A percentile compares a stretch with the other conserved stretches of the same genome.
These are phyloP conservation scores for Heteractis magnifica DNA, from an alignment of 92 coral and sea anemone genomes.

Conservation along the genomic window DNA sequence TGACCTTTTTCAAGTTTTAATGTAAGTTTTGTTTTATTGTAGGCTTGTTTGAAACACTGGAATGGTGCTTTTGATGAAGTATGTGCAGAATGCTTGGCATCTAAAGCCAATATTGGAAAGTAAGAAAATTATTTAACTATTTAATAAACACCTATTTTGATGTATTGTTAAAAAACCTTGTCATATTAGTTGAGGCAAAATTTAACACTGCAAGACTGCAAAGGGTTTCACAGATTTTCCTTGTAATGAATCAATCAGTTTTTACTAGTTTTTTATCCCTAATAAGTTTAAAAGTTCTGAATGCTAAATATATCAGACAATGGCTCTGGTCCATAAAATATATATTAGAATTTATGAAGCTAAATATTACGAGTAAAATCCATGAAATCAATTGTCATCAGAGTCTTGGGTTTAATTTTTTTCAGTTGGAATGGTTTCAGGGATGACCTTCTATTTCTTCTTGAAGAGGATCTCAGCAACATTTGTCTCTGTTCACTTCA, in stretches of 20 bases:
- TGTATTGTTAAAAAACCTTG: not conserved
- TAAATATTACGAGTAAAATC: not conserved
- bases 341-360: not conserved
- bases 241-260: too few relatives aligned
- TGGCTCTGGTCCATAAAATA: not conserved
- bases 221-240: not conserved
- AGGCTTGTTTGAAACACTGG: conserved; percentile 1
- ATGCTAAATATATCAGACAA: not conserved
- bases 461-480: not conserved
- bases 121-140: not conserved
- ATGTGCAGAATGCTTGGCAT: not conserved
- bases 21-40: not conserved
- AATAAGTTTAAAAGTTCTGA: not conserved
- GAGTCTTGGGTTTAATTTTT: too few relatives aligned
- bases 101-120: conserved; percentile 6
- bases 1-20: too few relatives aligned
- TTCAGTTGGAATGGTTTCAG: not conserved
- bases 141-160: not conserved
- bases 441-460: not conserved
- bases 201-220: not conserved
- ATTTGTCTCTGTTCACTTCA: not conserved
- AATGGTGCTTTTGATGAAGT: conserved; percentile 8
- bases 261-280: too few relatives aligned
- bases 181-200: not conserved
- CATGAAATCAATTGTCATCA: not conserved